Evolutionary conservation across 2,113 vertebrate genomes (phyloP).

Genomic region (Procavia capensis): DNA sequence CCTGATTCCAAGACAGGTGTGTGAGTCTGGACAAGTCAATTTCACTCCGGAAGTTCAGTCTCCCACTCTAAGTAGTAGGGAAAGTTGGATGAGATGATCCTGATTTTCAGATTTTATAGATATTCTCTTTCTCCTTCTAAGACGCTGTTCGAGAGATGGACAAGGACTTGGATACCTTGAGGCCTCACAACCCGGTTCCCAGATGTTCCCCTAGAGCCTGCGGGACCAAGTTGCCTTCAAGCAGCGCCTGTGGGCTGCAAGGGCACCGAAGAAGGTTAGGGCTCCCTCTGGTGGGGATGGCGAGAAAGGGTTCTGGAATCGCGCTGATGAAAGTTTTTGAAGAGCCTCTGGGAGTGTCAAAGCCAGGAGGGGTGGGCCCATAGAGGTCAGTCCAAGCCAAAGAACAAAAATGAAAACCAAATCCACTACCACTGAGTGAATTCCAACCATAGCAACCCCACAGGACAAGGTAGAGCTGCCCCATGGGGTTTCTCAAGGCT

Average conservation of each 20-base stretch:
- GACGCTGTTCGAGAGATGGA: not conserved
- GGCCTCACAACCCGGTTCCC: conserved; percentile 52
- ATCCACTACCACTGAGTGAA: no score
- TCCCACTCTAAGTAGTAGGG: not conserved
- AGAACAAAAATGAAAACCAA: no score
- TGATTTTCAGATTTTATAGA: not conserved
- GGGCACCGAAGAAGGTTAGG: not conserved
- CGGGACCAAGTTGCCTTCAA: not conserved
- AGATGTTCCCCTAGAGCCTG: not conserved
- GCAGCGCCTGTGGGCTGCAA: not conserved
- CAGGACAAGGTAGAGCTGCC: no score
- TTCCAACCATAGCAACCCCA: no score
- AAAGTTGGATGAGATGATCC: not conserved
- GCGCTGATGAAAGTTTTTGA: not conserved
- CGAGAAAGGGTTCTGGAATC: not conserved
- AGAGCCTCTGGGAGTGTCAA: accelerated
- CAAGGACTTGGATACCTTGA: not conserved
- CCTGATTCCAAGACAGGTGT: not conserved
- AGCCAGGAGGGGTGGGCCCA: accelerated
- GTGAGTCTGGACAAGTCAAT: not conserved
- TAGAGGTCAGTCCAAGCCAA: not conserved
- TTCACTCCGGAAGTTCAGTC: no score
- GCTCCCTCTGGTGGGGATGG: conserved; percentile 41
- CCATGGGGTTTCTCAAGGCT: no score
- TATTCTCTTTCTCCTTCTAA: not conserved